Evolutionary conservation across 2,888 invertebrate species (phyloP).

Genomic region (Latrodectus elegans): DNA sequence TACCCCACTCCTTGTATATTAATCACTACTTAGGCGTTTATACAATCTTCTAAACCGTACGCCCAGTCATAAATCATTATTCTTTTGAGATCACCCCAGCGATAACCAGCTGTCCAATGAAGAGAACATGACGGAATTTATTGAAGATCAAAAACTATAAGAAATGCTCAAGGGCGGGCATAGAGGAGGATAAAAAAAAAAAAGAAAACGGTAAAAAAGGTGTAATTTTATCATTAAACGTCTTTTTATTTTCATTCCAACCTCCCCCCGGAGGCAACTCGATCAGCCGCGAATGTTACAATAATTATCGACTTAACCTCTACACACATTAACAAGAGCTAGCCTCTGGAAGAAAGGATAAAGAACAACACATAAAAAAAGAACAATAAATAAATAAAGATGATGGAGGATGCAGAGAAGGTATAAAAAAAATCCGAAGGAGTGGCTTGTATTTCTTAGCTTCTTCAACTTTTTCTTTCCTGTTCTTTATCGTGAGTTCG

Average conservation of each 20-base stretch:
- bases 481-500: constrained; percentile 1
- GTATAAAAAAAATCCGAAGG: constrained; percentile 13
- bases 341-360: background rate
- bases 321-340: constrained; percentile 27
- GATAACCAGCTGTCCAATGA: constrained; percentile 39
- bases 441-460: constrained; percentile 4
- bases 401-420: background rate
- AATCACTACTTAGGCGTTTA: constrained; percentile 55
- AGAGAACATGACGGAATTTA: constrained; percentile 51
- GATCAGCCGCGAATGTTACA: constrained; percentile 23
- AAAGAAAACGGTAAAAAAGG: constrained; percentile 15
- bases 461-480: constrained; percentile 1
- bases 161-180: background rate
- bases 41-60: constrained; percentile 45
- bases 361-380: constrained; percentile 19
- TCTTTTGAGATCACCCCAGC: constrained; percentile 13
- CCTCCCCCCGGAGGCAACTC: constrained; percentile 10
- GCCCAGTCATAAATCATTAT: constrained; percentile 51
- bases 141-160: background rate
- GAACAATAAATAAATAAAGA: constrained; percentile 39
- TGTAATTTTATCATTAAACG: constrained; percentile 60
- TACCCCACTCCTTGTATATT: constrained; percentile 47
- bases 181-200: background rate
- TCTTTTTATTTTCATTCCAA: constrained; percentile 24
- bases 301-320: constrained; percentile 59